Percentiles rank a stretch among this genome's conserved stretches.
Evolutionary conservation across 2,797 vertebrate species (phyloP).

Genomic region (Clarias laeviceps): DNA sequence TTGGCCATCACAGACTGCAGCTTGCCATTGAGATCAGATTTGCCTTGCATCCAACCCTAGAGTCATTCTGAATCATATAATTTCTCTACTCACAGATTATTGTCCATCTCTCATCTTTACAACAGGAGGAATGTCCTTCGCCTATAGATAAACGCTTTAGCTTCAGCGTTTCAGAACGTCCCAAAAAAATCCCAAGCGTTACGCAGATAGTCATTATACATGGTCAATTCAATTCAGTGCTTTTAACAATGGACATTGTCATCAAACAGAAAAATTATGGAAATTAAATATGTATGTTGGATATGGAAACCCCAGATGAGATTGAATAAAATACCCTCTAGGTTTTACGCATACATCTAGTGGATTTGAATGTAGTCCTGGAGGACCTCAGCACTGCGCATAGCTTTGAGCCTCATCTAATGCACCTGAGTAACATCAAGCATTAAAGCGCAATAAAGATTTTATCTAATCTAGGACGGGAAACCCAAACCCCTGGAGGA

Average conservation of each 20-base stretch:
- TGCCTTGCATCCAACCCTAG: not conserved
- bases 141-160: not conserved
- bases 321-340: no score
- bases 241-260: no score
- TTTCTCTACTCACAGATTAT: not conserved
- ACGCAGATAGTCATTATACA: not conserved
- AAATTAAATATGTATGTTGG: not conserved
- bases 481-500: not conserved
- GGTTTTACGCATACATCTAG: not conserved
- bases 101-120: not conserved
- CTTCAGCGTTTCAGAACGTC: not conserved
- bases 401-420: not conserved
- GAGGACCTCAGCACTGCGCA: not conserved
- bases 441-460: not conserved
- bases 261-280: no score
- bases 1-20: not conserved
- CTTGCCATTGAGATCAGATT: conserved; percentile 4
- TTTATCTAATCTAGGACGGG: not conserved
- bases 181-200: not conserved
- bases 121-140: not conserved
- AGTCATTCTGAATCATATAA: not conserved
- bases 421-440: not conserved
- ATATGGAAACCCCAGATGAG: not conserved
- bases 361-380: not conserved
- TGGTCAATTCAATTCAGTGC: no score